phyloP scores from a whole-genome alignment of 2,888 invertebrate species.

The Ophonus ardosiacus region DNA sequence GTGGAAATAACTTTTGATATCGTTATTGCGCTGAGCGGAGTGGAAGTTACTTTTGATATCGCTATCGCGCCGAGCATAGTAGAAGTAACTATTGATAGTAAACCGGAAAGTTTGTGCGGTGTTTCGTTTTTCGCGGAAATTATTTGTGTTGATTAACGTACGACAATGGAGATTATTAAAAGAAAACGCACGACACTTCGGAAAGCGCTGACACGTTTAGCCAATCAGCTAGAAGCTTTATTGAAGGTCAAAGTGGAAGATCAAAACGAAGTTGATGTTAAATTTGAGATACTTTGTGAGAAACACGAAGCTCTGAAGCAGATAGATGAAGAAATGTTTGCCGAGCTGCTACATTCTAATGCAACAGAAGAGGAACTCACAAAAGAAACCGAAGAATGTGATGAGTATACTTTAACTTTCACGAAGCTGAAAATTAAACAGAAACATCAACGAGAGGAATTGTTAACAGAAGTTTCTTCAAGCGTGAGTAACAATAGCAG shows the following conservation, averaged over 20 bases:
- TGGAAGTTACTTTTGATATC: too few species aligned
- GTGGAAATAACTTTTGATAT: too few species aligned
- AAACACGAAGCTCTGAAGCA: conserved; percentile 41
- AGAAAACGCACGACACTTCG: conserved; percentile 61
- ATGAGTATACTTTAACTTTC: conserved; percentile 23
- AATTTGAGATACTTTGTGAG: conserved; percentile 17
- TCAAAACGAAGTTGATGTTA: background rate
- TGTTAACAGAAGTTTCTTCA: conserved; percentile 46
- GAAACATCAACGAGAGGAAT: conserved; percentile 18
- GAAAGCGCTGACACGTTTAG: conserved; percentile 28
- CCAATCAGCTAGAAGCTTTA: conserved; percentile 58
- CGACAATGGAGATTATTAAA: conserved; percentile 62
- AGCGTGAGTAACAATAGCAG: background rate
- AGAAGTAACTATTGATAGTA: too few species aligned
- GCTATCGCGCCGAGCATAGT: too few species aligned
- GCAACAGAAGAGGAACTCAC: background rate
- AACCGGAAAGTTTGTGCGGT: too few species aligned
- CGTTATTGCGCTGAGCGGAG: too few species aligned
- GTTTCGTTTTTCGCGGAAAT: conserved; percentile 9
- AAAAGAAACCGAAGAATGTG: conserved; percentile 56
- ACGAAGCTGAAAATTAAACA: background rate
- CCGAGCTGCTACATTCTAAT: conserved; percentile 1
- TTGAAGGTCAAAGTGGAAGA: background rate
- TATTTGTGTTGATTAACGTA: background rate
- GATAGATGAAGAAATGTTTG: conserved; percentile 1